Evolutionary conservation across 1,140 invertebrate genomes (phyloP).

Genomic region (Zaprionus lachaisei): DNA sequence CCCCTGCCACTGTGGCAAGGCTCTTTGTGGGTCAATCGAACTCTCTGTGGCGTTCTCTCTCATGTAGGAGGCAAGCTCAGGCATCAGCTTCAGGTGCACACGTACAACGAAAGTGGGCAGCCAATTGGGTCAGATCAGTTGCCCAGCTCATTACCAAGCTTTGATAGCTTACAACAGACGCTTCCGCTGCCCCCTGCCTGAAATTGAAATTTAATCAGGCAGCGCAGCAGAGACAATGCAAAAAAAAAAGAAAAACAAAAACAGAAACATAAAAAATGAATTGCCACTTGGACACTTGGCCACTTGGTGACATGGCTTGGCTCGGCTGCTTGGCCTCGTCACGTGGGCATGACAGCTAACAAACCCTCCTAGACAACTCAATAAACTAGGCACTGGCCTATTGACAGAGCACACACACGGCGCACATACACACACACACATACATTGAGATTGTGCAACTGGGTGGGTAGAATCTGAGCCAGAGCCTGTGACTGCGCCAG

Average conservation of each 20-base stretch:
- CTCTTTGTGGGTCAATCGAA: conserved; percentile 54
- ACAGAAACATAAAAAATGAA: conserved; percentile 38
- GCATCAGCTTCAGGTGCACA: conserved; percentile 28
- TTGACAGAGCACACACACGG: conserved; percentile 55
- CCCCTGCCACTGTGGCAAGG: conserved; percentile 34
- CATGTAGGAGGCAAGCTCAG: conserved; percentile 21
- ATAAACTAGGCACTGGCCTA: conserved; percentile 75
- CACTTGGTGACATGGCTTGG: conserved; percentile 51
- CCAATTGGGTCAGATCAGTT: conserved; percentile 53
- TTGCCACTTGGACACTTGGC: conserved; percentile 55
- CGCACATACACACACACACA: conserved; percentile 30
- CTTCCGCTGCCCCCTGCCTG: conserved; percentile 37
- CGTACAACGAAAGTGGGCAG: conserved; percentile 18
- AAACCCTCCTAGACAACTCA: conserved; percentile 69
- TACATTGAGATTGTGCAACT: conserved; percentile 72
- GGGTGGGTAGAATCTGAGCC: conserved; percentile 76
- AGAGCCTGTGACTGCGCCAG: conserved; percentile 29
- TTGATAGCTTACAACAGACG: conserved; percentile 32
- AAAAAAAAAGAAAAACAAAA: conserved; percentile 26
- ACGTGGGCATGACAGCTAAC: conserved; percentile 78
- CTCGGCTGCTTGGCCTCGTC: conserved; percentile 61
- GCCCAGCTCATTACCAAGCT: conserved; percentile 47
- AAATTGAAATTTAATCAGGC: conserved; percentile 72
- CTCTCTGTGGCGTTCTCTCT: conserved; percentile 3
- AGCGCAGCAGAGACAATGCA: conserved; percentile 40